Evolutionary conservation across 2,888 invertebrate genomes (phyloP), one percentile per base, ranked within the genome.

Genomic region (Andrena marginata): DNA sequence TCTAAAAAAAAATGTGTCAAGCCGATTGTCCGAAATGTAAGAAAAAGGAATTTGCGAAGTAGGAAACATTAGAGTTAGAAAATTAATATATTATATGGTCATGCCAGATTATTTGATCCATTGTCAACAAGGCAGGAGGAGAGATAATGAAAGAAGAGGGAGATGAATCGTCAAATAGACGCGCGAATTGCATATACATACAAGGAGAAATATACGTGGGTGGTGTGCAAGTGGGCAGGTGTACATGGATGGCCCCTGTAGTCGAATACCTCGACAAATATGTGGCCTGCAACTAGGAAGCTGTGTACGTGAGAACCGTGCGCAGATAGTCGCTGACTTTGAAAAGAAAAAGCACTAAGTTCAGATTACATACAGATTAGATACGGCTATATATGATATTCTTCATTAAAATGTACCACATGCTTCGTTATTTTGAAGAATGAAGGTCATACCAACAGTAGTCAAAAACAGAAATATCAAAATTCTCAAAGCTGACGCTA

Each of bases 101-200:
- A 81, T 86, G 89, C 84, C 85, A 81, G 87, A 88, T 90, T 89
- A 90, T 89, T 86, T 87, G 87, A 89, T 85, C 88, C 86, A 87
- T 90, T 86, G 87, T 89, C 86, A 82, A 76, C 67, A 59, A 79
- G 33, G 23, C 16, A 56, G 59, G 48, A 33, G 67, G 10, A 31
- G 68, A 72, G 80, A 35, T 71, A 49, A 59, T n/a, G 51, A 35
- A 54, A 68, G 62, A 56, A 54, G 49, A 48, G 56, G 35, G 48
- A 60, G 69, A 64, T 65, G 33, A 51, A 63, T 49, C 48, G 20
- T 26, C 31, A 71, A 65, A 56, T 42, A 31, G 48, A 33, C 48
- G 48, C 29, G 31, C 20, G 6, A 26, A 42, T 29, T 33, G 31
- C 23, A 49, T 80, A 59, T 64, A 64, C 80, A 49, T 69, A 73